Percentiles rank a stretch among this genome's conserved stretches.
These are phyloP conservation scores for Anaspis maculata DNA, from an alignment of 2,888 invertebrate species.

Conservation along the genomic window DNA sequence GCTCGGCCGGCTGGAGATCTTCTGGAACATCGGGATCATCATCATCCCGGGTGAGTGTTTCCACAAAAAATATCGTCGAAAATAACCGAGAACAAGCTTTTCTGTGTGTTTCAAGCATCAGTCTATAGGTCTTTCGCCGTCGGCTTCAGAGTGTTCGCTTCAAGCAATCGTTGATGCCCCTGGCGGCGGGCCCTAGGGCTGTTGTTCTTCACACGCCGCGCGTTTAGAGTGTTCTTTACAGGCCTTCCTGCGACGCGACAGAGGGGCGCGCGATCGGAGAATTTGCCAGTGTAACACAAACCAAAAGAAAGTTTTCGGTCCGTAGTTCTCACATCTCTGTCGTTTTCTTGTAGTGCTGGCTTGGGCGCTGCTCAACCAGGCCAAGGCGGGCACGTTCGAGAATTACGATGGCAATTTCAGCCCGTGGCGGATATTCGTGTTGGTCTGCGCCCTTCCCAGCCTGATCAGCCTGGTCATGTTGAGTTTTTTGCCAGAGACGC, in stretches of 20 bases:
- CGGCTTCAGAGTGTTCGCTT: slow-evolving; percentile 15
- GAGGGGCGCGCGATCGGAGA: too few relatives aligned
- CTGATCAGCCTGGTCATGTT: slow-evolving; percentile 46
- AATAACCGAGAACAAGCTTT: background rate
- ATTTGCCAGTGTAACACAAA: slow-evolving; percentile 18
- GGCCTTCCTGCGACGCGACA: too few relatives aligned
- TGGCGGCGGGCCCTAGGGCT: too few relatives aligned
- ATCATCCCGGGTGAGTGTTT: slow-evolving; percentile 51
- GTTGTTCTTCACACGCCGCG: too few relatives aligned
- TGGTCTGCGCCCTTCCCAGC: slow-evolving; percentile 52
- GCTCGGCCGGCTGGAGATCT: slow-evolving; percentile 51
- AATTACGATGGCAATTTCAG: slow-evolving; percentile 38
- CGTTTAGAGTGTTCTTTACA: too few relatives aligned
- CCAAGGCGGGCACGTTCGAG: slow-evolving; percentile 15
- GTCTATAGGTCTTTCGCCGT: slow-evolving; percentile 10
- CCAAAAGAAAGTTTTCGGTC: slow-evolving; percentile 1
- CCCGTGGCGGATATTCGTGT: slow-evolving; percentile 57
- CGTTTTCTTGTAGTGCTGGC: slow-evolving; percentile 47
- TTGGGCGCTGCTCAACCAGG: slow-evolving; percentile 39
- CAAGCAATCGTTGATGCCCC: too few relatives aligned
- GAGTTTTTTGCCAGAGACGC: slow-evolving; percentile 51
- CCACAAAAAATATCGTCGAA: too few relatives aligned
- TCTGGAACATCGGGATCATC: slow-evolving; percentile 54
- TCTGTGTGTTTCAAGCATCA: slow-evolving; percentile 5
- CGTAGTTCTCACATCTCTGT: too few relatives aligned